A percentile compares a stretch with the other conserved stretches of the same genome.
These are phyloP conservation scores for Drosophila serrata DNA, from an alignment of 1,140 invertebrate species.

Conservation along the genomic window DNA sequence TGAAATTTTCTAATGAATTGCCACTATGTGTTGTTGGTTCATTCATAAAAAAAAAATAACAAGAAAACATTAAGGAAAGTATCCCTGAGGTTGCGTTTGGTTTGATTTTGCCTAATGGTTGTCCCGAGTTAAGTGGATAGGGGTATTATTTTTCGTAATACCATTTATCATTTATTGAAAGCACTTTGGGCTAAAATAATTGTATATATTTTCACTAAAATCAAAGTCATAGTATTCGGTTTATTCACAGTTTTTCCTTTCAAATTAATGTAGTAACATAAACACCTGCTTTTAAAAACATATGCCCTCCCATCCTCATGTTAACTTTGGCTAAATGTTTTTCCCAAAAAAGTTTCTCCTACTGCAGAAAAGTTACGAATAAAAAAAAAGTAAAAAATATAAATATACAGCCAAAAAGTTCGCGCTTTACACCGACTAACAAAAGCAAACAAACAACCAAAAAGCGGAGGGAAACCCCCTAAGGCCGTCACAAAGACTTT, in stretches of 20 bases:
- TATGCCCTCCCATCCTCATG: constrained; percentile 37
- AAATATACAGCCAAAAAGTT: constrained; percentile 57
- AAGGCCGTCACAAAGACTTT: constrained; percentile 47
- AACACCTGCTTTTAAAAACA: constrained; percentile 28
- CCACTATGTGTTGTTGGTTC: constrained; percentile 69
- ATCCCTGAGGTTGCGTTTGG: constrained; percentile 41
- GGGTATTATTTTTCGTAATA: constrained; percentile 19
- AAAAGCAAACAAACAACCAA: constrained; percentile 38
- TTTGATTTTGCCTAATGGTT: constrained; percentile 63
- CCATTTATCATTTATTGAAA: constrained; percentile 29
- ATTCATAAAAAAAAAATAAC: constrained; percentile 62
- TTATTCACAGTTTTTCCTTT: neutral
- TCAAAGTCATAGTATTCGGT: neutral
- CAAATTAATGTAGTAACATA: neutral
- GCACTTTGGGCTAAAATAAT: constrained; percentile 3
- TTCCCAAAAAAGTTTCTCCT: constrained; percentile 60
- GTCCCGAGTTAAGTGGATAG: constrained; percentile 12
- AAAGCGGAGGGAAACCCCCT: constrained; percentile 44
- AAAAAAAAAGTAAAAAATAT: constrained; percentile 34
- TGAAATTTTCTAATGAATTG: constrained; percentile 77
- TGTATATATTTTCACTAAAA: neutral
- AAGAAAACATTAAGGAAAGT: constrained; percentile 19
- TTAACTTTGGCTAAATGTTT: constrained; percentile 69
- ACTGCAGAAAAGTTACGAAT: constrained; percentile 34
- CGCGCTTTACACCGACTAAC: constrained; percentile 55